A percentile compares a stretch with the other conserved stretches of the same genome.
Conservation (phyloP, 2,888 invertebrate genomes). For the Augochlorella aurata region DNA sequence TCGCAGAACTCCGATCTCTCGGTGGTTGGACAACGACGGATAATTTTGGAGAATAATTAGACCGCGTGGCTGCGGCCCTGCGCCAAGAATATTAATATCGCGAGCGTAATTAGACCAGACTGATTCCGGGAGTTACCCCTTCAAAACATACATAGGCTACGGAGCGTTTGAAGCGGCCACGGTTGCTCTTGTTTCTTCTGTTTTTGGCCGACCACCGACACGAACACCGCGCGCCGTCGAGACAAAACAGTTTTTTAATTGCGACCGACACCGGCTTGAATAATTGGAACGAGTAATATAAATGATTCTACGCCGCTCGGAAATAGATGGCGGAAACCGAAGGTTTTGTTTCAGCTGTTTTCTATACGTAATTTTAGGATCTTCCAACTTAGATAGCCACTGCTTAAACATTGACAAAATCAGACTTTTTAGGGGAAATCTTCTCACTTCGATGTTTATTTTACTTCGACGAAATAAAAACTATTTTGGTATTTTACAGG, state of each 20-base stretch:
- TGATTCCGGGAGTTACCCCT: conserved; percentile 60
- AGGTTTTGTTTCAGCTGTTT: not conserved
- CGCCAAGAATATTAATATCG: conserved; percentile 64
- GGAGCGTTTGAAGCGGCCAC: not conserved
- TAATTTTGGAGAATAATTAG: conserved; percentile 63
- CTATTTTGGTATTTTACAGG: too few relatives aligned
- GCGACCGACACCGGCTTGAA: not conserved
- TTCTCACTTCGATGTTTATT: too few relatives aligned
- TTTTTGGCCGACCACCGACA: not conserved
- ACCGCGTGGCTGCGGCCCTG: conserved; percentile 36
- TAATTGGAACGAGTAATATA: not conserved
- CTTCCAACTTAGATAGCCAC: not conserved
- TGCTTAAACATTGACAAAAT: too few relatives aligned
- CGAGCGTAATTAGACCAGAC: conserved; percentile 42
- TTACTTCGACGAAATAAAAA: too few relatives aligned
- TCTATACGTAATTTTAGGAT: not conserved
- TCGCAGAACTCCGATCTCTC: conserved; percentile 35
- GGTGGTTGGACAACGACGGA: conserved; percentile 48
- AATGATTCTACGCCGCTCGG: not conserved
- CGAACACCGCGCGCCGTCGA: not conserved
- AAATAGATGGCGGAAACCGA: not conserved
- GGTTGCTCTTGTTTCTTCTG: not conserved
- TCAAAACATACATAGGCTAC: not conserved
- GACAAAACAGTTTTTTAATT: conserved; percentile 4
- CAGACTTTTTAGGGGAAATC: too few relatives aligned